Conservation (phyloP, 1,140 invertebrate genomes). For the Diorhabda elongata region DNA sequence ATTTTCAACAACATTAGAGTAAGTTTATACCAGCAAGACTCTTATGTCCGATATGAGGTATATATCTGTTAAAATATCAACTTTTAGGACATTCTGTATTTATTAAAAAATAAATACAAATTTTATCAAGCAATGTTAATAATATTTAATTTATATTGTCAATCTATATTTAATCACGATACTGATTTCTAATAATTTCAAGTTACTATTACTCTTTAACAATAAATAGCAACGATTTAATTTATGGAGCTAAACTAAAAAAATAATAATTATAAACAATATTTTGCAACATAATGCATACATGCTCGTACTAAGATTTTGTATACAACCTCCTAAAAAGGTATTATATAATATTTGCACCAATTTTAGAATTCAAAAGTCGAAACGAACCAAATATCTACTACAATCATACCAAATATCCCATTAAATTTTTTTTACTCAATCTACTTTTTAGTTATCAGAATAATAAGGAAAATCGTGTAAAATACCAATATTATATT, state of each 20-base stretch:
- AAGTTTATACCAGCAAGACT: no score
- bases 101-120: not conserved
- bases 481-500: no score
- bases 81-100: no score
- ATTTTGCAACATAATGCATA: not conserved
- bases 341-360: not conserved
- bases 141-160: not conserved
- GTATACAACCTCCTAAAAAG: not conserved
- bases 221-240: not conserved
- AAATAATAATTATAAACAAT: not conserved
- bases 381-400: no score
- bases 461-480: no score
- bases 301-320: not conserved
- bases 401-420: no score
- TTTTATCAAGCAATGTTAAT: slow-evolving; percentile 1
- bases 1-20: no score
- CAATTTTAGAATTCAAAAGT: not conserved
- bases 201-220: not conserved
- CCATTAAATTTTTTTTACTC: no score
- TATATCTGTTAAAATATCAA: no score
- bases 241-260: not conserved
- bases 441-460: no score
- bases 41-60: no score
- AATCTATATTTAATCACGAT: not conserved
- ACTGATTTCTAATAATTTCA: not conserved